Evolutionary conservation across 2,113 vertebrate genomes (phyloP), one percentile per base, ranked within the genome.

Genomic region (Vidua chalybeata): DNA sequence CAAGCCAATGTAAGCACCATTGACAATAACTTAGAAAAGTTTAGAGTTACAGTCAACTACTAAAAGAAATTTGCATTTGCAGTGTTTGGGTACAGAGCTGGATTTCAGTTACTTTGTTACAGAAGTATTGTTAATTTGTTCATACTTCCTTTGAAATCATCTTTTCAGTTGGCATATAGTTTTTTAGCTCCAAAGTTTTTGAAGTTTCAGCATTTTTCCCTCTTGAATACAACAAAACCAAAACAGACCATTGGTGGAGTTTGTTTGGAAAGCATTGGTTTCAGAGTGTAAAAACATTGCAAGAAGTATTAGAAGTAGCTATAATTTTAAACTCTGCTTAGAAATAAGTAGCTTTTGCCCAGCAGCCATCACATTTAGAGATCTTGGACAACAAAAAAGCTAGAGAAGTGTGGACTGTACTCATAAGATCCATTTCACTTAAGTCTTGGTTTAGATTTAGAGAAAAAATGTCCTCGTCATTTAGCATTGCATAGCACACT

Each of bases 1-100:
- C 99, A 99, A 98, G 99, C 99, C 78, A 99, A 99, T 82, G 99
- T 99, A 97, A 98, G 98, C 48, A 88, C 63, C 51, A 51, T 16
- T 88, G 71, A 56, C 78, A 64, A 33, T 58, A 69, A 39, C 23
- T 77, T 72, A 6, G 6, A 18, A 27, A 63, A 72, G 17, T 61
- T 64, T n/a, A 54, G 24, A 75, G 48, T 59, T 54, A 33, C 20
- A 39, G 23, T 71, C 79, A 78, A 9, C 59, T n/a, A 35, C 62
- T 51, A 10, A 56, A 81, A 94, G 11, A 56, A 78, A 49, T 64
- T 28, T 41, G 27, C 8, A 54, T 81, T 86, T 77, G 24, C 35
- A 21, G 20, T 59, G 41, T 9, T 0, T 58, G 24, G 15, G 31
- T 33, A 35, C 58, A 37, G 61, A 63, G 18, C 31, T 62, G 14